Evolutionary conservation across 2,888 invertebrate genomes (phyloP).

Genomic region (Archips xylosteana): DNA sequence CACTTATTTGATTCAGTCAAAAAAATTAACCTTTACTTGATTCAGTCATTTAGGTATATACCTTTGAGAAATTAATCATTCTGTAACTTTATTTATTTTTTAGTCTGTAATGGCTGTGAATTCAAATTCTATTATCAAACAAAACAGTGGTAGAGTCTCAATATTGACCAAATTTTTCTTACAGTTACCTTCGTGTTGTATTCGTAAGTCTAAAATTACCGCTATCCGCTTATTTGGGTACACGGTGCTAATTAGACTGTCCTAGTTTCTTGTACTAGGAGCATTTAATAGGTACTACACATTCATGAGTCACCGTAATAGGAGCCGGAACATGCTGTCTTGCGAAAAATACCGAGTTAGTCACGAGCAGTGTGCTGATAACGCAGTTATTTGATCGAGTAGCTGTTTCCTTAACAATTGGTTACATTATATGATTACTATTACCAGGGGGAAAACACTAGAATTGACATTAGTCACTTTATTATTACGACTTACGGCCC

Average conservation of each 20-base stretch:
- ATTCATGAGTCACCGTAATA: conserved; percentile 24
- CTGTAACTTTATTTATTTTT: no score
- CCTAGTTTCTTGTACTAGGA: conserved; percentile 18
- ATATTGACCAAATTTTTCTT: not conserved
- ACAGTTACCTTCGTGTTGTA: not conserved
- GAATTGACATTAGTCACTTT: not conserved
- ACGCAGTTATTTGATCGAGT: not conserved
- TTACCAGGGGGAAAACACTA: not conserved
- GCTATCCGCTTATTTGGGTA: conserved; percentile 19
- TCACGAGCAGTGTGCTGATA: conserved; percentile 11
- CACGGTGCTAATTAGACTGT: conserved; percentile 32
- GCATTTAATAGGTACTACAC: conserved; percentile 18
- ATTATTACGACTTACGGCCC: not conserved
- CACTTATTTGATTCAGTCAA: conserved; percentile 9
- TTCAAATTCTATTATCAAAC: conserved; percentile 10
- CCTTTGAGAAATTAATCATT: no score
- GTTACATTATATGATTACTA: not conserved
- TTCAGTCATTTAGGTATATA: no score
- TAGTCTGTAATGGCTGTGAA: conserved; percentile 71
- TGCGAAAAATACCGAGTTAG: conserved; percentile 27
- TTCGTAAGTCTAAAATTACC: conserved; percentile 17
- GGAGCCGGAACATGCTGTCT: conserved; percentile 1
- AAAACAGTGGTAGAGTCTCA: not conserved
- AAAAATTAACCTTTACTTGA: no score
- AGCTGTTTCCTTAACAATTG: not conserved